These are phyloP conservation scores for Gortyna flavago DNA, from an alignment of 2,888 invertebrate genomes.

Conservation along the genomic window DNA sequence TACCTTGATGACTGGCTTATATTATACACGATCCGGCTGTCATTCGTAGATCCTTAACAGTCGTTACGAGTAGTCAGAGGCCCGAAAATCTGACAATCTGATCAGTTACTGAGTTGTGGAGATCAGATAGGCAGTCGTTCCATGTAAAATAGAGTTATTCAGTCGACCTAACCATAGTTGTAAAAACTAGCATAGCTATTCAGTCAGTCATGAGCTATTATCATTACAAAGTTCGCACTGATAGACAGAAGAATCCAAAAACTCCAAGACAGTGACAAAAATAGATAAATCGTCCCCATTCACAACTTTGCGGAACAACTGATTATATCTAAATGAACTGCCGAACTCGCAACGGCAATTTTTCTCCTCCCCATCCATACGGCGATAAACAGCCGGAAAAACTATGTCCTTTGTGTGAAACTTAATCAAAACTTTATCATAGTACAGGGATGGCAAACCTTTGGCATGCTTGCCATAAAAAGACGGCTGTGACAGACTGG, in stretches of 20 bases:
- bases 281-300: conserved; percentile 25
- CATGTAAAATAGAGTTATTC: background rate
- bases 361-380: conserved; percentile 39
- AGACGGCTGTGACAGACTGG: background rate
- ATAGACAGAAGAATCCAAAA: background rate
- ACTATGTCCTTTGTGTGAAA: conserved; percentile 58
- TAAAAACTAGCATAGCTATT: background rate
- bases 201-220: background rate
- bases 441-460: conserved; percentile 26
- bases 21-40: background rate
- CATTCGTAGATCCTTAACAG: background rate
- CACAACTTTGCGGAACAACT: conserved; percentile 38
- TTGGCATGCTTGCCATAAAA: background rate
- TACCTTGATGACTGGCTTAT: background rate
- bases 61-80: background rate
- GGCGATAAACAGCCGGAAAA: conserved; percentile 46
- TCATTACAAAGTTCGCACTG: background rate
- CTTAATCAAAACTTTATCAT: conserved; percentile 67
- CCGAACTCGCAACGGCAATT: conserved; percentile 36
- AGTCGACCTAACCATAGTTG: too few relatives aligned
- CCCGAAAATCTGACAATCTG: background rate
- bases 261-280: conserved; percentile 17
- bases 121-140: background rate
- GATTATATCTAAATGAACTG: conserved; percentile 44
- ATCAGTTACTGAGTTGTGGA: background rate